Percentiles rank a stretch among this genome's conserved stretches.
Conservation (phyloP, 2,888 invertebrate species). For the Amphipoea oculea region DNA sequence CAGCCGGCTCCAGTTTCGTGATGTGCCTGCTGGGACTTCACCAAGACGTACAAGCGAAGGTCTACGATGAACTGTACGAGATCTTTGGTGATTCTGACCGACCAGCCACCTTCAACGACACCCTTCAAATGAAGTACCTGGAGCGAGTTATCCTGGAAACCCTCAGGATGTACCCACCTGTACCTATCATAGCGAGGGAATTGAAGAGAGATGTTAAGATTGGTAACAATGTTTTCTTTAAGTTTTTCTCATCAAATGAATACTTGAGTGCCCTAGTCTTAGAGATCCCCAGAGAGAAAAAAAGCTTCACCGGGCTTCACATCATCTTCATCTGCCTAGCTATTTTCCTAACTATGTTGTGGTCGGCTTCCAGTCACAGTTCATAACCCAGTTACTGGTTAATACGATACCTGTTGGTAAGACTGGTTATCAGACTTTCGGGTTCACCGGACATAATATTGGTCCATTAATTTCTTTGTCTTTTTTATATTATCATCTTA, state of each 20-base stretch:
- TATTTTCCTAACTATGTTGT: not conserved
- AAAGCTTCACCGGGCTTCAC: not conserved
- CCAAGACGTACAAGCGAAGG: conserved; percentile 94
- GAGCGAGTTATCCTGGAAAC: conserved; percentile 95
- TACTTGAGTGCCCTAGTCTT: not conserved
- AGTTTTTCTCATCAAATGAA: not conserved
- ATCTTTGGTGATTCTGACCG: conserved; percentile 95
- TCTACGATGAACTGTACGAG: conserved; percentile 93
- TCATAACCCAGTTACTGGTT: not conserved
- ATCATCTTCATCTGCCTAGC: not conserved
- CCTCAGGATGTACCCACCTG: conserved; percentile 94
- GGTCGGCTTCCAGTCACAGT: not conserved
- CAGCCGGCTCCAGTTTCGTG: conserved; percentile 96
- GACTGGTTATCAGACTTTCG: not conserved
- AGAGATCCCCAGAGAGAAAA: not conserved
- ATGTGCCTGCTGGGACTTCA: conserved; percentile 95
- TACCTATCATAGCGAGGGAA: conserved; percentile 94
- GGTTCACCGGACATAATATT: not conserved
- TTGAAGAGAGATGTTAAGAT: conserved; percentile 93
- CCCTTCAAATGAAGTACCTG: conserved; percentile 95
- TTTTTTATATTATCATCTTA: not conserved
- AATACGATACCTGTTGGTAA: not conserved
- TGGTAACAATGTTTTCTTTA: conserved; percentile 80
- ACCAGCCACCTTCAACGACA: conserved; percentile 94
- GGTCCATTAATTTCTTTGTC: not conserved